Evolutionary conservation across 2,113 vertebrate genomes (phyloP).

Genomic region (Melanostigma gelatinosum): DNA sequence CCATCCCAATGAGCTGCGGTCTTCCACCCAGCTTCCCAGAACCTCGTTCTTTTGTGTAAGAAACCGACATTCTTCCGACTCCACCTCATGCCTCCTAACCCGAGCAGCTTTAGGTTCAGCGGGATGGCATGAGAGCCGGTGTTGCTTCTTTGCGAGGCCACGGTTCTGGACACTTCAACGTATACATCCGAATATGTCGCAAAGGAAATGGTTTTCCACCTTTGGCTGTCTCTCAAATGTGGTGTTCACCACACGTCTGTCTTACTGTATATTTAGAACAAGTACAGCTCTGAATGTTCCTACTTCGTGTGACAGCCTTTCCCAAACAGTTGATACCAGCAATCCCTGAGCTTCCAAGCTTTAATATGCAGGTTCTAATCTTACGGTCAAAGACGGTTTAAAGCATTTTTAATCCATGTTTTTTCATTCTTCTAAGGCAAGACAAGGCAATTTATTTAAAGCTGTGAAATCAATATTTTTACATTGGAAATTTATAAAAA

Average conservation of each 20-base stretch:
- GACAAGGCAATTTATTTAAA: too few species aligned
- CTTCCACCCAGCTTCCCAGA: conserved; percentile 59
- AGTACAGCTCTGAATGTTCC: conserved; percentile 27
- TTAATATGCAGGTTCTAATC: not conserved
- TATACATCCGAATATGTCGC: conserved; percentile 23
- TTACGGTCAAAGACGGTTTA: not conserved
- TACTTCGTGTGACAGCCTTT: conserved; percentile 19
- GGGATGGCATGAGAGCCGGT: not conserved
- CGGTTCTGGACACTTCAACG: conserved; percentile 20
- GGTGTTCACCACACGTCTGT: conserved; percentile 40
- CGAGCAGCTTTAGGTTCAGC: conserved; percentile 27
- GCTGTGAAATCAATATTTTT: not conserved
- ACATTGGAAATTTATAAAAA: not conserved
- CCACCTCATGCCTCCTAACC: conserved; percentile 43
- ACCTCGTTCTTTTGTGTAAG: conserved; percentile 35
- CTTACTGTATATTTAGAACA: conserved; percentile 35
- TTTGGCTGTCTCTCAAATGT: conserved; percentile 38
- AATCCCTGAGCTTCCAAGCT: not conserved
- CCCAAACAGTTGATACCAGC: conserved; percentile 19
- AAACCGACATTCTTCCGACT: conserved; percentile 64
- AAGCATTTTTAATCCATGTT: not conserved
- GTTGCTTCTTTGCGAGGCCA: conserved; percentile 30
- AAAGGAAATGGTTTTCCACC: conserved; percentile 39
- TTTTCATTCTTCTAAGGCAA: not conserved
- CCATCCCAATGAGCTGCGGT: conserved; percentile 57